These are phyloP conservation scores for Scarus forsteni DNA, from an alignment of 2,797 vertebrate genomes.

Conservation along the genomic window DNA sequence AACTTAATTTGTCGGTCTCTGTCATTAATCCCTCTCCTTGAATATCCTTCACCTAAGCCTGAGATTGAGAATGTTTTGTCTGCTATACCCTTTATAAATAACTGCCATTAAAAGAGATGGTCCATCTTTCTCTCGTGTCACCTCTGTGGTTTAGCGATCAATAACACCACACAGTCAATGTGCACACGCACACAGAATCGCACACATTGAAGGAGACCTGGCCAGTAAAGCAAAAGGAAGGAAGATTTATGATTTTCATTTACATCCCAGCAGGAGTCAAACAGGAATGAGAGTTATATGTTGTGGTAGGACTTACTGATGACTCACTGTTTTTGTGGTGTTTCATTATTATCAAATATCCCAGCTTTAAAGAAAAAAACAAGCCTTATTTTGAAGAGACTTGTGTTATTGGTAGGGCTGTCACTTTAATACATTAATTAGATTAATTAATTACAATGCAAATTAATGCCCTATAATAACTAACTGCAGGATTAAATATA, in stretches of 20 bases:
- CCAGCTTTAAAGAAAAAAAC: too few relatives aligned
- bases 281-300: too few relatives aligned
- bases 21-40: slow-evolving; percentile 32
- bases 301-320: too few relatives aligned
- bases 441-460: too few relatives aligned
- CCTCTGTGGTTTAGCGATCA: slow-evolving; percentile 51
- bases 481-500: too few relatives aligned
- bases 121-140: slow-evolving; percentile 48
- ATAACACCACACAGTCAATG: slow-evolving; percentile 19
- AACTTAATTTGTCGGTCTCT: background rate
- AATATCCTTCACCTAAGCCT: slow-evolving; percentile 21
- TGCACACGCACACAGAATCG: background rate
- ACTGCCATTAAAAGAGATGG: slow-evolving; percentile 62
- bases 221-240: background rate
- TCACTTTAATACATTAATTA: too few relatives aligned
- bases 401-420: too few relatives aligned
- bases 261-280: background rate
- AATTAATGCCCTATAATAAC: too few relatives aligned
- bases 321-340: too few relatives aligned
- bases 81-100: slow-evolving; percentile 52
- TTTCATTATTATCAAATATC: too few relatives aligned
- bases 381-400: too few relatives aligned
- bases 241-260: background rate
- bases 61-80: slow-evolving; percentile 49
- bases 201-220: background rate